phyloP scores from a whole-genome alignment of 2,113 vertebrate species.

The Salminus brasiliensis region DNA sequence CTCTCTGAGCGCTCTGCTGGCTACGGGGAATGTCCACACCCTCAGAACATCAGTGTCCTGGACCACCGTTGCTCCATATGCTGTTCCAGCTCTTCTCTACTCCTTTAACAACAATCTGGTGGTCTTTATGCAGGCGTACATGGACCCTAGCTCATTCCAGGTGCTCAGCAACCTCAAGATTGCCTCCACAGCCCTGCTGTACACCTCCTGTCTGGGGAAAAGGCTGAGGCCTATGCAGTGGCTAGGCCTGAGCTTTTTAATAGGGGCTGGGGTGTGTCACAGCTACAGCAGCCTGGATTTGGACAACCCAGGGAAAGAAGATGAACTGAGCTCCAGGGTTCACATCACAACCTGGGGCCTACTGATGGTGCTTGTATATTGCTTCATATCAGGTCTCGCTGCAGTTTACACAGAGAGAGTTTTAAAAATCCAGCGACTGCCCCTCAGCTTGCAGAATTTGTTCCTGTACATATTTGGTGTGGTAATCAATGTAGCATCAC shows the following conservation, averaged over 20 bases:
- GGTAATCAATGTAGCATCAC: slow-evolving; percentile 77
- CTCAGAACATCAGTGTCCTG: slow-evolving; percentile 39
- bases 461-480: slow-evolving; percentile 92
- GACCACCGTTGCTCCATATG: slow-evolving; percentile 76
- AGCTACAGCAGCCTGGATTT: slow-evolving; percentile 80
- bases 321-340: slow-evolving; percentile 55
- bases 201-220: slow-evolving; percentile 82
- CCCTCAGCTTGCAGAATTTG: slow-evolving; percentile 89
- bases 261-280: slow-evolving; percentile 81
- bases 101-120: slow-evolving; percentile 94
- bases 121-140: slow-evolving; percentile 89
- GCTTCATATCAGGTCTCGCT: slow-evolving; percentile 85
- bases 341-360: slow-evolving; percentile 82
- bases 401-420: slow-evolving; percentile 89
- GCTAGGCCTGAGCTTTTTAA: slow-evolving; percentile 82
- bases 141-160: slow-evolving; percentile 96
- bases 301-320: neutral
- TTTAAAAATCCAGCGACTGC: slow-evolving; percentile 85
- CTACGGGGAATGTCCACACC: slow-evolving; percentile 54
- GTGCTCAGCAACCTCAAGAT: slow-evolving; percentile 94
- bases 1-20: slow-evolving; percentile 72
- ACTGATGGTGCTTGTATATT: slow-evolving; percentile 81
- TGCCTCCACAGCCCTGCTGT: slow-evolving; percentile 85
- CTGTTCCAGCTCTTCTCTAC: slow-evolving; percentile 87
- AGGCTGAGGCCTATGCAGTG: slow-evolving; percentile 77